phyloP scores from a whole-genome alignment of 1,140 invertebrate genomes.

The Micrasema longulum region DNA sequence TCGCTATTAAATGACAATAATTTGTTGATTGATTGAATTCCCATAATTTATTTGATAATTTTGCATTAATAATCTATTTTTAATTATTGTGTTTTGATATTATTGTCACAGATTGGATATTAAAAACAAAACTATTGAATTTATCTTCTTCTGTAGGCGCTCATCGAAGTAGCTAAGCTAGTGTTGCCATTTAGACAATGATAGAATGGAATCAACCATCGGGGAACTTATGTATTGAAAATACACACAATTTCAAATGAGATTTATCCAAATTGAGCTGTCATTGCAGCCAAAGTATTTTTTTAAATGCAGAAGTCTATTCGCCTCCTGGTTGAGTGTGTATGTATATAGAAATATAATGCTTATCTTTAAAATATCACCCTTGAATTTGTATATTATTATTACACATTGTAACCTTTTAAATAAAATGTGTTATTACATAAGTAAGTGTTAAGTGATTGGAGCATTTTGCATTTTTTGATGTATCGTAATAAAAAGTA shows the following conservation, averaged over 20 bases:
- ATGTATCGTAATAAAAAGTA: conserved; percentile 25
- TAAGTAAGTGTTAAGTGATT: conserved; percentile 39
- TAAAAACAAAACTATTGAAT: not conserved
- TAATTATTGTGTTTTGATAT: too few relatives aligned
- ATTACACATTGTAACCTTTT: not conserved
- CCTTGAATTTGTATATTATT: not conserved
- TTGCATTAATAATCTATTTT: too few relatives aligned
- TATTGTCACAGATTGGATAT: too few relatives aligned
- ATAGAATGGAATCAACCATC: conserved; percentile 17
- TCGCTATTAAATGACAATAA: too few relatives aligned
- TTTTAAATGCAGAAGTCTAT: conserved; percentile 25
- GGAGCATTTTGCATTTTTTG: conserved; percentile 40
- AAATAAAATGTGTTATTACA: not conserved
- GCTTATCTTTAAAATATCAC: not conserved
- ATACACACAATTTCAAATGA: conserved; percentile 10
- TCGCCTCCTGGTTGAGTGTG: conserved; percentile 16
- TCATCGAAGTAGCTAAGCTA: not conserved
- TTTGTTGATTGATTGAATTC: too few relatives aligned
- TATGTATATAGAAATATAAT: conserved; percentile 2
- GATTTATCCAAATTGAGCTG: conserved; percentile 46
- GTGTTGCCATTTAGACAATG: not conserved
- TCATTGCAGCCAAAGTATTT: conserved; percentile 37
- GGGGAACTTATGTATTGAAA: too few relatives aligned
- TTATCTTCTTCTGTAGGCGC: not conserved
- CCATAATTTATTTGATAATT: too few relatives aligned